Percentiles rank a stretch among this genome's conserved stretches.
Conservation (phyloP, 2,797 vertebrate species). For the Sebastes iracundus region DNA sequence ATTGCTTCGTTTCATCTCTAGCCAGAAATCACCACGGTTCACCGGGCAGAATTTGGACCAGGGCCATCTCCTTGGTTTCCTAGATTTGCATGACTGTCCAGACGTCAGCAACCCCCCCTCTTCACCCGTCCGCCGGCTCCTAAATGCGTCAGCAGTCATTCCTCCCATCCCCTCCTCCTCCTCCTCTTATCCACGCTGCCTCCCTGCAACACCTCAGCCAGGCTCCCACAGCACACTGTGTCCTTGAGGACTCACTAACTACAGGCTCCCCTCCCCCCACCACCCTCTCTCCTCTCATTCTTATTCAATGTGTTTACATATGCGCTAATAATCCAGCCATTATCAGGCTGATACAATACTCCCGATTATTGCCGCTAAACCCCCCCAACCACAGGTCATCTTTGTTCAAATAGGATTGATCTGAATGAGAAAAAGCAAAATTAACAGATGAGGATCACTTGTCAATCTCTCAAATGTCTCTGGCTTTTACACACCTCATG, state of each 20-base stretch:
- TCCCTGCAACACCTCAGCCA: slow-evolving; percentile 71
- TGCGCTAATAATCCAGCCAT: slow-evolving; percentile 2
- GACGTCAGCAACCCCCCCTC: slow-evolving; percentile 72
- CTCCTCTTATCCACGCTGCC: slow-evolving; percentile 52
- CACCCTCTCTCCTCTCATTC: slow-evolving; percentile 6
- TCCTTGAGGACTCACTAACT: slow-evolving; percentile 76
- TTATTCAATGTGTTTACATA: slow-evolving; percentile 35
- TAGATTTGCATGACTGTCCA: slow-evolving; percentile 78
- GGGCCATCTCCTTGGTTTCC: slow-evolving; percentile 71
- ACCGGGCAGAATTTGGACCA: slow-evolving; percentile 62
- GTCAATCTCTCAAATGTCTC: background rate
- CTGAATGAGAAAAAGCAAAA: background rate
- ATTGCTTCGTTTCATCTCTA: slow-evolving; percentile 48
- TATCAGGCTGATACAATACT: background rate
- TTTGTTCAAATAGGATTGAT: background rate
- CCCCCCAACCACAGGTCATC: background rate
- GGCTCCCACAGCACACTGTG: slow-evolving; percentile 74
- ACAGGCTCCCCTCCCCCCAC: slow-evolving; percentile 42
- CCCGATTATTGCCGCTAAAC: background rate
- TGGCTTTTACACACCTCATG: background rate
- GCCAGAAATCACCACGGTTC: slow-evolving; percentile 65
- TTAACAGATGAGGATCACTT: background rate
- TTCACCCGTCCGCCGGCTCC: slow-evolving; percentile 47
- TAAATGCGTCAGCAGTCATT: slow-evolving; percentile 78
- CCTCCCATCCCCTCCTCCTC: slow-evolving; percentile 21